Conservation (phyloP, 1,140 invertebrate species). For the Pogonomyrmex barbatus region DNA sequence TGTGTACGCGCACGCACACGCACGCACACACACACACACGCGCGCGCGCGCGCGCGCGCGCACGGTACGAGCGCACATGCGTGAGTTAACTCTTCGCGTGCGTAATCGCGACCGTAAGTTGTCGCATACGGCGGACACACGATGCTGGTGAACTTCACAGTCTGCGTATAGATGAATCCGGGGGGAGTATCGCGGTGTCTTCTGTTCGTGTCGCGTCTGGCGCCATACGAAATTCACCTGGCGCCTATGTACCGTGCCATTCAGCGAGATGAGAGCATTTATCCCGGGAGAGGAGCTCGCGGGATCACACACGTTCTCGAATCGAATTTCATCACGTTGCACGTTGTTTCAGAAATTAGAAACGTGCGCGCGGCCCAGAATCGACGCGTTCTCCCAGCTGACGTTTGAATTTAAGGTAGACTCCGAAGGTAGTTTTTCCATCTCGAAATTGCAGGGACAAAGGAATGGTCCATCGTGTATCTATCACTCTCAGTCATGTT, state of each 20-base stretch:
- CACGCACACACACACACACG: neutral
- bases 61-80: neutral
- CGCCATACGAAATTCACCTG: constrained; percentile 45
- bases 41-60: neutral
- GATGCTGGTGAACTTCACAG: constrained; percentile 15
- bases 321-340: constrained; percentile 50
- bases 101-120: constrained; percentile 31
- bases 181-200: neutral
- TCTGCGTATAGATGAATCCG: constrained; percentile 23
- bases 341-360: constrained; percentile 56
- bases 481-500: neutral
- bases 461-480: constrained; percentile 31
- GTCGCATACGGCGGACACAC: neutral
- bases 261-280: constrained; percentile 60
- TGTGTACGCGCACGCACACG: neutral
- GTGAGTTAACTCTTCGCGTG: constrained; percentile 32
- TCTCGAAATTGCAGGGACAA: neutral
- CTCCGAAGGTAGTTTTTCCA: neutral
- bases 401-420: neutral
- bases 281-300: constrained; percentile 31
- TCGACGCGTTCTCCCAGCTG: neutral
- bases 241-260: constrained; percentile 37
- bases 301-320: neutral
- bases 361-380: neutral
- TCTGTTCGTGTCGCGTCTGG: constrained; percentile 24